These are phyloP conservation scores for Phyllotreta striolata DNA, from an alignment of 2,888 invertebrate genomes.

Conservation along the genomic window DNA sequence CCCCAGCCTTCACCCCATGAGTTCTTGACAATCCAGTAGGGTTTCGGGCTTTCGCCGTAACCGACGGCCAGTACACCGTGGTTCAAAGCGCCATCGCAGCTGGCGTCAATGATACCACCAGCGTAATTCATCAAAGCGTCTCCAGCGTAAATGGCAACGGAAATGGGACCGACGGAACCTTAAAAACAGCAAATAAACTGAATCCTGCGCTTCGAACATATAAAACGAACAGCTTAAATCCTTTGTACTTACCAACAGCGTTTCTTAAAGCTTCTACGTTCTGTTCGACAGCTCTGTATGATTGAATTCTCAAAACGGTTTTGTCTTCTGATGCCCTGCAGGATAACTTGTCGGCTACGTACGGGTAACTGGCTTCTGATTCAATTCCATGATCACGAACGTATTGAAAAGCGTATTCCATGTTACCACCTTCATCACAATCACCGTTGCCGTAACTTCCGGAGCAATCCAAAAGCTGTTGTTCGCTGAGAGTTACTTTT, in stretches of 20 bases:
- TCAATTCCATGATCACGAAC: constrained; percentile 82
- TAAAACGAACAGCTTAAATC: no score
- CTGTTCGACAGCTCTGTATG: background rate
- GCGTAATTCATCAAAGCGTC: constrained; percentile 22
- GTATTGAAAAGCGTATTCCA: constrained; percentile 85
- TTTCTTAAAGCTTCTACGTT: no score
- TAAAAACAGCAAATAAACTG: constrained; percentile 4
- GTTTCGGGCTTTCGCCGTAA: background rate
- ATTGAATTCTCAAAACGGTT: background rate
- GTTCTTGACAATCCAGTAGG: constrained; percentile 20
- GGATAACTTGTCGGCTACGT: constrained; percentile 76
- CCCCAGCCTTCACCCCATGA: constrained; percentile 14
- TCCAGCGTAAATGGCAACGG: constrained; percentile 21
- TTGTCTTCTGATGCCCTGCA: constrained; percentile 61
- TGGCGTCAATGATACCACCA: constrained; percentile 19
- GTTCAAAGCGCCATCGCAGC: constrained; percentile 11
- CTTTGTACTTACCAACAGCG: no score
- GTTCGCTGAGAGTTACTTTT: constrained; percentile 77
- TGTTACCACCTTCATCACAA: constrained; percentile 79
- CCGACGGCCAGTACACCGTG: constrained; percentile 10
- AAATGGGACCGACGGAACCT: constrained; percentile 32
- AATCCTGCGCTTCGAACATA: no score
- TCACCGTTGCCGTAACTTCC: constrained; percentile 83
- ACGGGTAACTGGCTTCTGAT: constrained; percentile 86
- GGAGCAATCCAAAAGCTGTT: constrained; percentile 86